These are phyloP conservation scores for Steinernema carpocapsae DNA, from an alignment of 2,888 invertebrate species.

Conservation along the genomic window DNA sequence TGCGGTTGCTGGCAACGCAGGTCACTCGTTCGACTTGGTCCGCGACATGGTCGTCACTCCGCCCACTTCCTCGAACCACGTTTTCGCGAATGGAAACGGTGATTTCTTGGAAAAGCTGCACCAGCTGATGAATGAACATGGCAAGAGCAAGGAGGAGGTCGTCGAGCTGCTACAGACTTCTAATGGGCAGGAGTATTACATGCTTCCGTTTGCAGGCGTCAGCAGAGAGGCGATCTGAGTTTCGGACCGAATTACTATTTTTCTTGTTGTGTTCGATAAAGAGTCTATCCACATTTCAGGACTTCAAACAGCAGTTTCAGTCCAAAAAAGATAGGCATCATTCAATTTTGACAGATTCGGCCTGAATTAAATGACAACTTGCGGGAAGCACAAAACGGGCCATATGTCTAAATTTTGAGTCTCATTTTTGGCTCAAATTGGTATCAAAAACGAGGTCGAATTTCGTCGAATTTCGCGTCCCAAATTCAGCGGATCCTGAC, in stretches of 20 bases:
- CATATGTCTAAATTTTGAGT: too few species aligned
- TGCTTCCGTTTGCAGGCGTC: slow-evolving; percentile 8
- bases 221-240: slow-evolving; percentile 1
- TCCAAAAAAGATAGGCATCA: too few species aligned
- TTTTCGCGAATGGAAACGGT: slow-evolving; percentile 1
- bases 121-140: background rate
- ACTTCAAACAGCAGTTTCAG: too few species aligned
- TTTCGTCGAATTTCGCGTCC: too few species aligned
- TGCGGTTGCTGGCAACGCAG: too few species aligned
- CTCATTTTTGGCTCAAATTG: too few species aligned
- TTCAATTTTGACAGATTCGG: too few species aligned
- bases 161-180: background rate
- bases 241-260: background rate
- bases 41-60: slow-evolving; percentile 21
- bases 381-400: too few species aligned
- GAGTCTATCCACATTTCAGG: slow-evolving; percentile 22
- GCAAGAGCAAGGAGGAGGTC: slow-evolving; percentile 8
- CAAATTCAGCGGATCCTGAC: too few species aligned
- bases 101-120: slow-evolving; percentile 26
- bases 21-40: background rate
- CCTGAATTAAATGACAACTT: too few species aligned
- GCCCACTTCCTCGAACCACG: slow-evolving; percentile 3
- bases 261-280: slow-evolving; percentile 10
- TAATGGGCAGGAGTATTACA: background rate
- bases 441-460: too few species aligned